phyloP scores from a whole-genome alignment of 1,140 invertebrate genomes.

The Gonioctena quinquepunctata region DNA sequence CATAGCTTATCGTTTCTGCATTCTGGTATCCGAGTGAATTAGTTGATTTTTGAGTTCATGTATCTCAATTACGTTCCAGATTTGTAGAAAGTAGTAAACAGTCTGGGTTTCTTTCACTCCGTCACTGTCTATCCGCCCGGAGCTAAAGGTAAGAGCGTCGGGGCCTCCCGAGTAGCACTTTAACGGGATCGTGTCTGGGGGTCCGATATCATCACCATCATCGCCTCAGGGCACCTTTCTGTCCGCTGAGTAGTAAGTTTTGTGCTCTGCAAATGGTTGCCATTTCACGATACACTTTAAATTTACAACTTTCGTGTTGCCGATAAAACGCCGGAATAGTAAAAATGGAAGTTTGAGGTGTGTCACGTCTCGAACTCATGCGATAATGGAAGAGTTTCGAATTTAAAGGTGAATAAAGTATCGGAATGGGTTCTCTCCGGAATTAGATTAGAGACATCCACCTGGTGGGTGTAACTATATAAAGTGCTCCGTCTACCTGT shows the following conservation, averaged over 20 bases:
- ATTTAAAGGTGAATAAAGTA: neutral
- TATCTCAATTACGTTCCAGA: too few species aligned
- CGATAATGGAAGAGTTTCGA: neutral
- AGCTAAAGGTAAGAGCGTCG: neutral
- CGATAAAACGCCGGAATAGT: conserved; percentile 8
- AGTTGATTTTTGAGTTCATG: too few species aligned
- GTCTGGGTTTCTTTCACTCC: too few species aligned
- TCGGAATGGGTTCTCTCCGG: neutral
- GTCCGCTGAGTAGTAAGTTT: conserved; percentile 8
- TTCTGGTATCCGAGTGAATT: too few species aligned
- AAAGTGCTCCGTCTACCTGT: too few species aligned
- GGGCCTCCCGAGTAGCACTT: neutral
- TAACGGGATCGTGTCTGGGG: neutral
- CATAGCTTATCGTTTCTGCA: too few species aligned
- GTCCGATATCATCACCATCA: conserved; percentile 1
- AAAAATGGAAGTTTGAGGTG: conserved; percentile 8
- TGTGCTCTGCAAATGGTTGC: neutral
- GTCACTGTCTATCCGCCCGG: neutral
- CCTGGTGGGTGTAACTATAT: neutral
- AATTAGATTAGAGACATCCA: neutral
- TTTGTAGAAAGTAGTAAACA: too few species aligned
- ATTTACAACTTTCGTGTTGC: conserved; percentile 5
- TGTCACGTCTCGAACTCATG: conserved; percentile 18
- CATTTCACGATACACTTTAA: conserved; percentile 10
- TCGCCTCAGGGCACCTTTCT: neutral